Base-by-base conservation (phyloP, 2,113 vertebrate species). In the Nothoprocta pentlandii region DNA sequence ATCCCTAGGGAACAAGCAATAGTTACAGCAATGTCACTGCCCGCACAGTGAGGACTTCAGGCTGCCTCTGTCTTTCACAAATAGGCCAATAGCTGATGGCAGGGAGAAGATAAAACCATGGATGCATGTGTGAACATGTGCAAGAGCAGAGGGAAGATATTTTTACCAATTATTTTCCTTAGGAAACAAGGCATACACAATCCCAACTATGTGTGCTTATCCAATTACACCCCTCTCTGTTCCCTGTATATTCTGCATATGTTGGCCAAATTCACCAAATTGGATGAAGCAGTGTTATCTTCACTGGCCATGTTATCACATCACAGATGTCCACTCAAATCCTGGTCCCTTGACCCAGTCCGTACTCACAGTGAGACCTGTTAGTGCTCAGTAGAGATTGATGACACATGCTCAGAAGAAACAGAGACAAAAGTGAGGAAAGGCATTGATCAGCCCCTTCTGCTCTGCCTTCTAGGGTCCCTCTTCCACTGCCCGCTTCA, bases 331-430 rank as follows among this genome's bases (percentile, higher is more conserved):
- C 8, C 53, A 28, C 53, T 56, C 15, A 15, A 9, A 16, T 10
- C 53, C 53, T 16, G 28, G 53, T 56, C 53, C 53, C 53, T 30
- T 56, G 28, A 56, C 53, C 56, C 47, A 13, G 23, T 9, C 56
- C 36, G 46, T 21, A 61, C 46, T 5, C 28, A 73, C 14, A 20
- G 23, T 19, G 41, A 28, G 34, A 56, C 6, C 4, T 20, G 17
- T 34, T 0, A 1, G 30, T 1, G 0, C 36, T 58, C 11, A 28
- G 34, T 25, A 61, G 28, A 2, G 23, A 15, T n/a, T 21, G 51
- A 69, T 0, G 2, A 70, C 21, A 28, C 39, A n/a, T 56, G 28
- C 22, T 19, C 22, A 26, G 23, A 34, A 61, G 61, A 9, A 30
- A n/a, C 39, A 67, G 16, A 28, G n/a, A 42, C 54, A 61, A 42